Conservation (phyloP, 2,888 invertebrate genomes). For the Drepanosiphum platanoidis region DNA sequence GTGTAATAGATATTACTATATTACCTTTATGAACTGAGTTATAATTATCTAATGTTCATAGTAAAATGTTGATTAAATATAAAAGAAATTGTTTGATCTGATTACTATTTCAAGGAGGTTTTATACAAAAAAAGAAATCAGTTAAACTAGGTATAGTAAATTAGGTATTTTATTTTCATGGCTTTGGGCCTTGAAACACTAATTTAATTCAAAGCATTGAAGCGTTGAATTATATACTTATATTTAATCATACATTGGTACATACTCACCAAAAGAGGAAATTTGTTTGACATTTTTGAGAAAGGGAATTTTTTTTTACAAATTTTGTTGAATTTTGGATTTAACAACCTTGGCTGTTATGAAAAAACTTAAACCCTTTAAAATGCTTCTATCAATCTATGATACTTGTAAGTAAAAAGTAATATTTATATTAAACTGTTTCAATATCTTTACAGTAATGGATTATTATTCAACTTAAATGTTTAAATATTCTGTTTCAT, state of each 20-base stretch:
- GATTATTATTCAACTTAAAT: too few relatives aligned
- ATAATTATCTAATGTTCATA: too few relatives aligned
- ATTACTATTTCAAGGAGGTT: conserved; percentile 27
- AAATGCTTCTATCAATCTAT: too few relatives aligned
- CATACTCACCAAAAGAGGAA: not conserved
- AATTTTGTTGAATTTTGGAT: not conserved
- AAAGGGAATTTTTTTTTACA: not conserved
- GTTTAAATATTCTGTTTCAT: too few relatives aligned
- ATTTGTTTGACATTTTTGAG: not conserved
- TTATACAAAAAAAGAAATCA: conserved; percentile 39
- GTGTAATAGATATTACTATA: not conserved
- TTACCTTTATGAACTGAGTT: not conserved
- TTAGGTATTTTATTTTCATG: conserved; percentile 21
- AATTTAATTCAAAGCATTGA: conserved; percentile 38
- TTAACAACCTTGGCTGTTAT: not conserved
- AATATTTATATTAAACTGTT: not conserved
- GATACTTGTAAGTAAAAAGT: not conserved
- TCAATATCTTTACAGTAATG: too few relatives aligned
- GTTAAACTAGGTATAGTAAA: conserved; percentile 9
- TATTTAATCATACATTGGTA: conserved; percentile 19
- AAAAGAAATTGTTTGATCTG: not conserved
- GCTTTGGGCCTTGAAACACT: conserved; percentile 42
- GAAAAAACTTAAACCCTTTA: not conserved
- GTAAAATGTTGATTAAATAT: not conserved
- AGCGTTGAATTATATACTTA: conserved; percentile 33